Evolutionary conservation across 2,797 vertebrate genomes (phyloP).

Genomic region (Salarias fasciatus): DNA sequence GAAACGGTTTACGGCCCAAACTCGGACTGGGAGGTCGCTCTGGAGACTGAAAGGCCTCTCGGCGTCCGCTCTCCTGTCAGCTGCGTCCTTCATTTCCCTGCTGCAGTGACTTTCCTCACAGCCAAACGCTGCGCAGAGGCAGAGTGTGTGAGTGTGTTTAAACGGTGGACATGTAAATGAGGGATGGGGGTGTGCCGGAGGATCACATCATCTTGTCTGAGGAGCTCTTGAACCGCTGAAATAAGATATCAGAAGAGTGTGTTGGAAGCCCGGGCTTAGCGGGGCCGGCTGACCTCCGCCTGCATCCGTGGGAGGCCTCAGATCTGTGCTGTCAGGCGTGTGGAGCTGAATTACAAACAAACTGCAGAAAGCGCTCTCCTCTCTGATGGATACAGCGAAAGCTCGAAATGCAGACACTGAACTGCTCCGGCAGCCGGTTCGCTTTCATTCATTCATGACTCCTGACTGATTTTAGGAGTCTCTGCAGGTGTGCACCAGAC

Average conservation of each 20-base stretch:
- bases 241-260: constrained; percentile 61
- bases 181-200: constrained; percentile 25
- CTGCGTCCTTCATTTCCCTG: constrained; percentile 21
- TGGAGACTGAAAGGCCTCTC: neutral
- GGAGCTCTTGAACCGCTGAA: constrained; percentile 57
- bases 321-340: constrained; percentile 64
- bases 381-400: constrained; percentile 35
- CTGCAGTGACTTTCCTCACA: neutral
- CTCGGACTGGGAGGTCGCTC: neutral
- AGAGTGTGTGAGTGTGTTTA: constrained; percentile 22
- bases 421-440: constrained; percentile 15
- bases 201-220: constrained; percentile 53
- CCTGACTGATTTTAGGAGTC: constrained; percentile 15
- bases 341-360: constrained; percentile 70
- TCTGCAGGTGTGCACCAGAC: constrained; percentile 30
- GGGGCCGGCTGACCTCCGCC: constrained; percentile 63
- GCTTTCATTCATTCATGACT: constrained; percentile 2
- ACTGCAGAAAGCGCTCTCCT: constrained; percentile 18
- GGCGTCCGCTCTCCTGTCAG: constrained; percentile 8
- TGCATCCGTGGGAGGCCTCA: constrained; percentile 68
- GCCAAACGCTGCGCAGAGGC: constrained; percentile 10
- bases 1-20: neutral
- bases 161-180: constrained; percentile 14
- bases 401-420: constrained; percentile 26
- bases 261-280: constrained; percentile 60